These are phyloP conservation scores for Sturnira hondurensis DNA, from an alignment of 2,113 vertebrate species.

Conservation along the genomic window DNA sequence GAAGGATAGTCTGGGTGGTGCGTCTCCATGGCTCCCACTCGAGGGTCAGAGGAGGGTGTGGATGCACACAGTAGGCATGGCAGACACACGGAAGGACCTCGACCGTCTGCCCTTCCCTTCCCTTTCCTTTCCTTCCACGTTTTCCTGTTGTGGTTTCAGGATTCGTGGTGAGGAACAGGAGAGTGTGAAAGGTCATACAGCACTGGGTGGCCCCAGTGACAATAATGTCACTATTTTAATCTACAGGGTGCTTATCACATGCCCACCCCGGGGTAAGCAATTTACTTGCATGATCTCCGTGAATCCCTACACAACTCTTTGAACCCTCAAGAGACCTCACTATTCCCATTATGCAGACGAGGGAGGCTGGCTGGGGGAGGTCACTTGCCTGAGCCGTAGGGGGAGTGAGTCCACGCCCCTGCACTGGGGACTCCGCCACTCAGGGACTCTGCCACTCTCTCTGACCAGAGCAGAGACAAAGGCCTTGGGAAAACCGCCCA, in stretches of 20 bases:
- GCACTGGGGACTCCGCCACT: background rate
- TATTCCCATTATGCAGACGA: background rate
- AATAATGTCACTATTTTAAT: too few relatives aligned
- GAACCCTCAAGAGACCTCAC: background rate
- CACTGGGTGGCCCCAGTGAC: background rate
- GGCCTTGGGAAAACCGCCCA: background rate
- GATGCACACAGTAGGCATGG: fast-evolving
- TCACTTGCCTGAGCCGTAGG: background rate
- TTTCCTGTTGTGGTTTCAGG: background rate
- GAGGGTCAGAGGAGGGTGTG: background rate
- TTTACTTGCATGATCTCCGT: background rate
- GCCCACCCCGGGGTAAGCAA: background rate
- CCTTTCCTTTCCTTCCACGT: background rate
- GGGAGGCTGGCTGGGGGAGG: background rate
- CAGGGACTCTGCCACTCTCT: background rate
- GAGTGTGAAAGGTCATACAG: background rate
- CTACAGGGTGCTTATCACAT: background rate
- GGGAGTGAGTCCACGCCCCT: background rate
- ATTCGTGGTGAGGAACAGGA: too few relatives aligned
- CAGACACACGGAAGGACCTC: background rate
- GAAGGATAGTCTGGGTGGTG: background rate
- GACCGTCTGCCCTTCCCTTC: background rate
- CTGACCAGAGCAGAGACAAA: background rate
- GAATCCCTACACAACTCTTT: background rate
- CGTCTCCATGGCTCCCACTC: fast-evolving